Evolutionary conservation across 2,113 vertebrate species (phyloP).

Genomic region (Phaethon lepturus): DNA sequence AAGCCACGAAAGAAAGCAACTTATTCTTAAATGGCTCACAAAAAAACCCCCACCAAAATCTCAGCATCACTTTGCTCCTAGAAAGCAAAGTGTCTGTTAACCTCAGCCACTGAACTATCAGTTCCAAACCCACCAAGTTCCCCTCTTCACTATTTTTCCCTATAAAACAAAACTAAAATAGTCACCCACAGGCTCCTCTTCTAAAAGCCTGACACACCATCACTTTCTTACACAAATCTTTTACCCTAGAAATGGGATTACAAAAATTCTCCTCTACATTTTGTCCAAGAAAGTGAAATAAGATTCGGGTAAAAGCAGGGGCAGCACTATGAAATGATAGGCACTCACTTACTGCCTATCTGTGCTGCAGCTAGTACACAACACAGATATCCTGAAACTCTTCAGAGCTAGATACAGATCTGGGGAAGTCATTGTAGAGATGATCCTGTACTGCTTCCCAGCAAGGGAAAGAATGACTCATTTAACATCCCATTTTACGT

Average conservation of each 20-base stretch:
- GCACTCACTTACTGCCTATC: not conserved
- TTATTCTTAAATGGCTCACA: not conserved
- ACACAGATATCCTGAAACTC: not conserved
- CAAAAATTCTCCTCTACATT: not conserved
- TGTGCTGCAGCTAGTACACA: not conserved
- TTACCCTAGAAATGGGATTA: not conserved
- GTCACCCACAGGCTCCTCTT: not conserved
- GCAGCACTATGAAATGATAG: not conserved
- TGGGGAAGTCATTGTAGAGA: not conserved
- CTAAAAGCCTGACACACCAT: not conserved
- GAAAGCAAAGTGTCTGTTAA: not conserved
- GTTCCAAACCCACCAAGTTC: not conserved
- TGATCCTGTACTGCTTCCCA: not conserved
- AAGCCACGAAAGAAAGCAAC: accelerated
- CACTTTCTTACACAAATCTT: too few species aligned
- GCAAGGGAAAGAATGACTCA: not conserved
- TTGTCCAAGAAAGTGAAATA: not conserved
- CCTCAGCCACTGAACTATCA: not conserved
- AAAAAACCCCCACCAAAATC: not conserved
- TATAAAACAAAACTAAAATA: not conserved
- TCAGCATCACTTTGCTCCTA: not conserved
- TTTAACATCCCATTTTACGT: not conserved
- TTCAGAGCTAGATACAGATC: not conserved
- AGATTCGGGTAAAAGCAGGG: not conserved
- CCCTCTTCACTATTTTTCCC: not conserved